Evolutionary conservation across 2,113 vertebrate genomes (phyloP), one percentile per base, ranked within the genome.

Genomic region (Vulpes vulpes): DNA sequence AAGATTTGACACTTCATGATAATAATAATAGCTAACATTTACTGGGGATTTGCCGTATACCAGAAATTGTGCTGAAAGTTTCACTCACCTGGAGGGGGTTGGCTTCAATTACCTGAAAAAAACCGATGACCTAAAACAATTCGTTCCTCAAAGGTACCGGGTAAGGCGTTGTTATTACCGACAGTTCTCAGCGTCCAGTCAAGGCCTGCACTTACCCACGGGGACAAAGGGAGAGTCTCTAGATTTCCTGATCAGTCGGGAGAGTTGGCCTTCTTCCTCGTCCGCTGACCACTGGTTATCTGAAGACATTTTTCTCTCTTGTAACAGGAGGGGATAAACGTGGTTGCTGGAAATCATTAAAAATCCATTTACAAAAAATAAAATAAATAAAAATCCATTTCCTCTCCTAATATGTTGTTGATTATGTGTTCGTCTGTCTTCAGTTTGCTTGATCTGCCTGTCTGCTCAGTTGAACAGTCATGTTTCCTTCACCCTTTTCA

Each of bases 211-310:
- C 99, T 99, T 97, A 99, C 99, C 99, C 32, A 99, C n/a, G 51
- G 99, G 99, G 67, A 99, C 99, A 92, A 99, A 99, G 0, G 99
- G 99, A 90, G 98, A 99, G 91, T 99, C 99, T 97, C 98, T 99
- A 20, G 98, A 99, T 98, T 99, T 99, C 79, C 99, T 98, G 67
- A 99, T 84, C 1, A 99, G 98, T 92, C 99, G 99, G 23, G 99
- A 99, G 43, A 99, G 98, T 90, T 99, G 98, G 4, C 98, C 98
- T 55, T 99, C 98, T 2, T 98, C 98, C 80, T 98, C 94, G 23
- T 60, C 91, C 79, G 98, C 93, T 91, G 95, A 89, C 98, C 97
- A 98, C 38, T 91, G 74, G 0, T 98, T 98, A 51, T 95, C 64
- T 22, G 97, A 94, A 93, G 99, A 98, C 99, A 99, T 99, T 78